Base-by-base conservation (phyloP, 2,888 invertebrate species). In the Epinotia nisella region DNA sequence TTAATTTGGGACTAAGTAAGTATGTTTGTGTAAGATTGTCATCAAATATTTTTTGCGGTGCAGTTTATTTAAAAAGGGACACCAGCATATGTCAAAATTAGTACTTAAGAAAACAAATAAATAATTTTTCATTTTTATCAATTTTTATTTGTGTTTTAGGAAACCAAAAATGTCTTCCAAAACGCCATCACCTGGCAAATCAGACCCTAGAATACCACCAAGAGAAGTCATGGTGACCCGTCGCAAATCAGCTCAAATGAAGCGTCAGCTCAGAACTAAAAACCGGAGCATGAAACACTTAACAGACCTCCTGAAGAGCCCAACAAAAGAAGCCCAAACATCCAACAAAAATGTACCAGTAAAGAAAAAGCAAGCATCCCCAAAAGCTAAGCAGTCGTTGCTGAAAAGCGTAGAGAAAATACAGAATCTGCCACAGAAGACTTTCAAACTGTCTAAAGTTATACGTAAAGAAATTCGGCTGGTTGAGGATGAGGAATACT, bases 161-260 rank as follows among this genome's bases (percentile, higher is more conserved):
- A 15, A 11, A 35, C 35, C 11, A 19, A 79, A 61, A 56, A 82
- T 83, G 82, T 80, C 80, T 13, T 70, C 76, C 3, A 78, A 75
- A 73, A 65, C n/a, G 35, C 64, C 41, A 17, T 70, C 75, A n/a
- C 41, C 66, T 9, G 70, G 67, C 61, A 69, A 77, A 65, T 13
- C 75, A 73, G 13, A 77, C 35, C 76, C 80, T 1, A 71, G 80
- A 53, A 77, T 81, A 17, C 78, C 83, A 56, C 77, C 80, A 1
- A 79, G 78, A 15, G 86, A 85, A 59, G 78, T 82, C 45, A 83
- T 89, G 2, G 74, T 87, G 3, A 89, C 89, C 0, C 79, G 89
- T 15, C 80, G 76, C 61, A 87, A 86, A 72, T 83, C 87, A 0
- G 83, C 85, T 0, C 82, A 85, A 59, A 79, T 85, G 69, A 82